phyloP scores from a whole-genome alignment of 64 coral and sea anemone genomes.

The Stylophora pistillata region DNA sequence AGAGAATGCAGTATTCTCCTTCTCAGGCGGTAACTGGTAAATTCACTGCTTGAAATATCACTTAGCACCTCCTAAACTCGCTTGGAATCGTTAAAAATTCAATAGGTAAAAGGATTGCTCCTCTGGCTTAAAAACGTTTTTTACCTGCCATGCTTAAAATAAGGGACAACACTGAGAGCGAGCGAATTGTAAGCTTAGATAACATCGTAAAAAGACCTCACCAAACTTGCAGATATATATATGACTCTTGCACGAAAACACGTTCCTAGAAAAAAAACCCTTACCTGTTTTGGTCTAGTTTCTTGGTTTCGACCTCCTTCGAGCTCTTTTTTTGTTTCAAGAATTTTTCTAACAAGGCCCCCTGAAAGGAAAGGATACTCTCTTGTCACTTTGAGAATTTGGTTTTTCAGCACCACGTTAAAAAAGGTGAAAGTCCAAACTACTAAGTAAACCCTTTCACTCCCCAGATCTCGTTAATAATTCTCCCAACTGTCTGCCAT shows the following conservation, averaged over 20 bases:
- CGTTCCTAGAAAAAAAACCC: background rate
- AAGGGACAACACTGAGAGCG: too few species aligned
- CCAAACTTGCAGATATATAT: background rate
- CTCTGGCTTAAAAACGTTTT: too few species aligned
- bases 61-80: too few species aligned
- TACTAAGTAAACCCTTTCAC: background rate
- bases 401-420: background rate
- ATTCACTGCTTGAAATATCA: too few species aligned
- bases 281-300: conserved; percentile 46
- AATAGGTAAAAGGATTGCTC: too few species aligned
- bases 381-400: background rate
- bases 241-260: background rate
- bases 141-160: too few species aligned
- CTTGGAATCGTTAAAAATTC: too few species aligned
- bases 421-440: background rate
- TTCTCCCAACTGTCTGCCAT: too few species aligned
- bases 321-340: conserved; percentile 94
- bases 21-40: too few species aligned
- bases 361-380: conserved; percentile 37
- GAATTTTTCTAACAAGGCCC: conserved; percentile 92
- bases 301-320: conserved; percentile 68
- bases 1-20: too few species aligned
- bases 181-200: too few species aligned
- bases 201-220: too few species aligned
- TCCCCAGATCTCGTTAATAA: background rate